Conservation (phyloP, 2,113 vertebrate species). For the Charina bottae region DNA sequence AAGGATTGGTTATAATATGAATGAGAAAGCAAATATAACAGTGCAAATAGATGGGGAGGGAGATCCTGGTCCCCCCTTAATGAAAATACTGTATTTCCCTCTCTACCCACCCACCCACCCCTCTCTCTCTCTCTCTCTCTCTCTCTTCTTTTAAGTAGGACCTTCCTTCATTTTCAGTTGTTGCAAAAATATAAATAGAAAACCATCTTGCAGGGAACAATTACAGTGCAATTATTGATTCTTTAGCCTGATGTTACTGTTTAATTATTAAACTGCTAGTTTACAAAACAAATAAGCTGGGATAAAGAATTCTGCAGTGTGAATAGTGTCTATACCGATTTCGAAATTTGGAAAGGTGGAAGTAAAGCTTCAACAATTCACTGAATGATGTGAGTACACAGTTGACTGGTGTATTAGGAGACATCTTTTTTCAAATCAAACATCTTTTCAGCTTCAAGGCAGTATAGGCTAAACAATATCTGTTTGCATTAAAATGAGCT, state of each 20-base stretch:
- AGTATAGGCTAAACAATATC: background rate
- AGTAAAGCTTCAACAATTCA: background rate
- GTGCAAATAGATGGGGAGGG: background rate
- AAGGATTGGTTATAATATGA: background rate
- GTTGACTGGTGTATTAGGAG: background rate
- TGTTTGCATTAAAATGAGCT: background rate
- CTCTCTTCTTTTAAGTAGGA: background rate
- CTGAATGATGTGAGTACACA: background rate
- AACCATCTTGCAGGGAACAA: background rate
- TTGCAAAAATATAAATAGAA: background rate
- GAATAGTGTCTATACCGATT: background rate
- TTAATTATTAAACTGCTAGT: constrained; percentile 9
- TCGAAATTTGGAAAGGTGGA: background rate
- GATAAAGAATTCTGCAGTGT: background rate
- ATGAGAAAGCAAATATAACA: background rate
- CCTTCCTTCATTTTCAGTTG: background rate
- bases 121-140: background rate
- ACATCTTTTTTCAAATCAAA: background rate
- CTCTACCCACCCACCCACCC: too few relatives aligned
- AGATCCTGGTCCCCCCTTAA: background rate
- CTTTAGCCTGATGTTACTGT: background rate
- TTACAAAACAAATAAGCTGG: constrained; percentile 16
- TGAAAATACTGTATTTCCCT: background rate
- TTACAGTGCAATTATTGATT: background rate
- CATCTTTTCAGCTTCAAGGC: background rate